These are phyloP conservation scores for Dermolepida albohirtum DNA, from an alignment of 2,888 invertebrate genomes.

Conservation along the genomic window DNA sequence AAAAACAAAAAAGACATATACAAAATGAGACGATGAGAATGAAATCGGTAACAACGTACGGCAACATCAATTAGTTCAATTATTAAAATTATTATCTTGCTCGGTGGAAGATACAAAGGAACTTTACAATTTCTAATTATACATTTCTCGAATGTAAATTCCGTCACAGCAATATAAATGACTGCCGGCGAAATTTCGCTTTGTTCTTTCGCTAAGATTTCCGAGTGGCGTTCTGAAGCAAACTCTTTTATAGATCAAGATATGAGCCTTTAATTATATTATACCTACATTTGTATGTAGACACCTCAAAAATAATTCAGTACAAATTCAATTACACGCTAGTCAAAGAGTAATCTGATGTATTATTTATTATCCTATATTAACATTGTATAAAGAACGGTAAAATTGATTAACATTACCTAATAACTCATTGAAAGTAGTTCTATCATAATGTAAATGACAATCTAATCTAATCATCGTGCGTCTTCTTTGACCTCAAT, in stretches of 20 bases:
- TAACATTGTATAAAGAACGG: too few relatives aligned
- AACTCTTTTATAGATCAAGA: slow-evolving; percentile 23
- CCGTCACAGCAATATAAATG: slow-evolving; percentile 35
- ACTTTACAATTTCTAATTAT: slow-evolving; percentile 41
- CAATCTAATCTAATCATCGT: too few relatives aligned
- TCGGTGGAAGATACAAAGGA: slow-evolving; percentile 33
- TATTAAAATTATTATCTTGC: slow-evolving; percentile 40
- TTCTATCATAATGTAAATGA: too few relatives aligned
- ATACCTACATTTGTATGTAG: too few relatives aligned
- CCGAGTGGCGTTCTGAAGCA: slow-evolving; percentile 7
- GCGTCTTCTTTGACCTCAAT: too few relatives aligned
- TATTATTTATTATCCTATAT: too few relatives aligned
- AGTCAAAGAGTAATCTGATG: too few relatives aligned
- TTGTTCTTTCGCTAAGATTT: slow-evolving; percentile 35
- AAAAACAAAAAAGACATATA: slow-evolving; percentile 11
- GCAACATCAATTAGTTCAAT: slow-evolving; percentile 40
- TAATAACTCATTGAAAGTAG: too few relatives aligned
- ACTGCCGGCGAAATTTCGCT: slow-evolving; percentile 34
- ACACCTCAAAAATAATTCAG: too few relatives aligned
- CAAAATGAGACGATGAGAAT: slow-evolving; percentile 12
- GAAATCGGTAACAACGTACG: slow-evolving; percentile 21
- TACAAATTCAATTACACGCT: too few relatives aligned
- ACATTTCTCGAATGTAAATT: slow-evolving; percentile 31
- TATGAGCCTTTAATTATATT: slow-evolving; percentile 30
- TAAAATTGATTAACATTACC: too few relatives aligned